phyloP scores from a whole-genome alignment of 2,888 invertebrate species.

The Callinectes sapidus region DNA sequence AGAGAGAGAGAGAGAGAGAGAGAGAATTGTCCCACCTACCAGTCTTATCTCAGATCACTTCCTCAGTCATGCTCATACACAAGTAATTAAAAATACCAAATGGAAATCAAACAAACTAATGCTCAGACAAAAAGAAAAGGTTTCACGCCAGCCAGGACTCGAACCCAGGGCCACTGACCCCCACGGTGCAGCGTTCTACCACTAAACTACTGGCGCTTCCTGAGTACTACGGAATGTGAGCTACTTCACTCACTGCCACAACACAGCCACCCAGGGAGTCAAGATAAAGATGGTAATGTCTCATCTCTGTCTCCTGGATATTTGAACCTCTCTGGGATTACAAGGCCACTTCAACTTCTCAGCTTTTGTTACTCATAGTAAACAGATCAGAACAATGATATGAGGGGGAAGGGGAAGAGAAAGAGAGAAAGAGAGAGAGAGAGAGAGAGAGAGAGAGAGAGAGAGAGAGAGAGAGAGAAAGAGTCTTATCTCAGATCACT shows the following conservation, averaged over 20 bases:
- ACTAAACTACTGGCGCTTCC: constrained; percentile 18
- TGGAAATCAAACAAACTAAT: not conserved
- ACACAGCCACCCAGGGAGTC: not conserved
- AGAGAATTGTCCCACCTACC: not conserved
- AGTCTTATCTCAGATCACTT: not conserved
- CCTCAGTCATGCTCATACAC: not conserved
- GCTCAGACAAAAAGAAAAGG: not conserved
- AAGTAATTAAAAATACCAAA: not conserved
- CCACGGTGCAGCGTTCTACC: not conserved
- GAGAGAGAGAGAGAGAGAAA: too few relatives aligned
- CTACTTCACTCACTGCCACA: not conserved
- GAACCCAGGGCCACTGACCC: constrained; percentile 6
- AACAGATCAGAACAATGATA: too few relatives aligned
- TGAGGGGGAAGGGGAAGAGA: too few relatives aligned
- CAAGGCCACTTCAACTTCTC: too few relatives aligned
- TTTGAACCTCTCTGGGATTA: not conserved
- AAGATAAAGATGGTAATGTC: not conserved
- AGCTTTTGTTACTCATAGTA: too few relatives aligned
- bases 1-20: too few relatives aligned
- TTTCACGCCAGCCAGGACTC: not conserved
- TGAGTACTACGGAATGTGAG: not conserved
- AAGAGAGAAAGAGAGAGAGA: too few relatives aligned
- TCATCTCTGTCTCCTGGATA: not conserved
- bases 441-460: too few relatives aligned
- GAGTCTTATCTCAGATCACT: too few relatives aligned